Evolutionary conservation across 2,797 vertebrate species (phyloP).

Genomic region (Rhinichthys osculus): DNA sequence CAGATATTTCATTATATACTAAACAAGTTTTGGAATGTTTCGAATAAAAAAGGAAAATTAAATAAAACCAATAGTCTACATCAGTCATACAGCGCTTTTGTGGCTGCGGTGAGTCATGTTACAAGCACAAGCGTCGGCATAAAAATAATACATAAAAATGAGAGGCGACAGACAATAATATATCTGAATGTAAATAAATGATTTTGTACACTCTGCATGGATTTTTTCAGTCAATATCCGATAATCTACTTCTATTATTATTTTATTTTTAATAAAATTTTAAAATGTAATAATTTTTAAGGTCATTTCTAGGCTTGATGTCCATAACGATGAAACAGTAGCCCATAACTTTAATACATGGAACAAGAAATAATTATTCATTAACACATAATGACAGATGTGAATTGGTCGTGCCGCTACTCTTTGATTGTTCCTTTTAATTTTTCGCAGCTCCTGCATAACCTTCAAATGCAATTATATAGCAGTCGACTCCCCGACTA

Average conservation of each 20-base stretch:
- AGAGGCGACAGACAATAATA: neutral
- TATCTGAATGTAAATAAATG: no score
- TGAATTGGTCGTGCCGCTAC: neutral
- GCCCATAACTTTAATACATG: neutral
- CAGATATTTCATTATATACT: no score
- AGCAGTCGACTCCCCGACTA: neutral
- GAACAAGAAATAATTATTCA: slow-evolving; percentile 1
- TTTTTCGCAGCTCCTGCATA: slow-evolving; percentile 13
- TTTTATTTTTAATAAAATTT: neutral
- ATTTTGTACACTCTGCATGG: no score
- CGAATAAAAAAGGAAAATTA: neutral
- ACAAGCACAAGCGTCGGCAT: neutral
- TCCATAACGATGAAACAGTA: neutral
- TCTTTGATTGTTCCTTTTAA: slow-evolving; percentile 9
- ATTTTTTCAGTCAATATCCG: no score
- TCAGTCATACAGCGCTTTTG: neutral
- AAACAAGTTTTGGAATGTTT: neutral
- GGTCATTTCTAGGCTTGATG: neutral
- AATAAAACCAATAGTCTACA: neutral
- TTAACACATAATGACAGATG: neutral
- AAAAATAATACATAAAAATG: neutral
- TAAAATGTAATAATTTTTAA: no score
- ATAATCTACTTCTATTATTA: neutral
- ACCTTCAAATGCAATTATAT: slow-evolving; percentile 16
- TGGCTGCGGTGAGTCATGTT: neutral